phyloP scores from a whole-genome alignment of 2,888 invertebrate species.

The Eulithis prunata region DNA sequence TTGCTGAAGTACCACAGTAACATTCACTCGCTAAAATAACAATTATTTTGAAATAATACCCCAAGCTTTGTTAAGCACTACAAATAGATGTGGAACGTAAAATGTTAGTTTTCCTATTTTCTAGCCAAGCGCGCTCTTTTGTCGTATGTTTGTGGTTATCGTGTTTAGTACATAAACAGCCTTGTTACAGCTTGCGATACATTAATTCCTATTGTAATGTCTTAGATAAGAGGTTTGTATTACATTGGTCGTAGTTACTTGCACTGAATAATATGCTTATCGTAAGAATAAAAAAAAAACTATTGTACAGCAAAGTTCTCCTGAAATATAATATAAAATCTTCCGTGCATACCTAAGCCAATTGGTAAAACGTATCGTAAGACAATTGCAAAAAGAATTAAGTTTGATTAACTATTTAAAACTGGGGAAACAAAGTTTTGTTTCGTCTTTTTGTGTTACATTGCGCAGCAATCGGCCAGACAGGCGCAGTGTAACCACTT shows the following conservation, averaged over 20 bases:
- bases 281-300: constrained; percentile 51
- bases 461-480: no score
- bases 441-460: no score
- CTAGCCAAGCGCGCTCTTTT: constrained; percentile 27
- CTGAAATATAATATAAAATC: constrained; percentile 27
- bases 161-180: constrained; percentile 52
- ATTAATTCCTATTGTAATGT: constrained; percentile 44
- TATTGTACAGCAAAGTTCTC: constrained; percentile 41
- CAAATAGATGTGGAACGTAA: background rate
- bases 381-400: background rate
- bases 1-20: no score
- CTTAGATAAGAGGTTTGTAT: constrained; percentile 70
- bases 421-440: no score
- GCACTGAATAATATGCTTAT: constrained; percentile 72
- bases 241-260: constrained; percentile 72
- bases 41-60: background rate
- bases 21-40: no score
- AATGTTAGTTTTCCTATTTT: background rate
- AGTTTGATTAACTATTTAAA: no score
- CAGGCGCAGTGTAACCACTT: no score
- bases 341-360: background rate
- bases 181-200: constrained; percentile 66
- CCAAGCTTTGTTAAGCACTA: background rate
- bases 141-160: constrained; percentile 33
- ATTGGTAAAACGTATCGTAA: background rate